Percentiles rank a stretch among this genome's conserved stretches.
Conservation (phyloP, 2,888 invertebrate genomes). For the Drosophila recens region DNA sequence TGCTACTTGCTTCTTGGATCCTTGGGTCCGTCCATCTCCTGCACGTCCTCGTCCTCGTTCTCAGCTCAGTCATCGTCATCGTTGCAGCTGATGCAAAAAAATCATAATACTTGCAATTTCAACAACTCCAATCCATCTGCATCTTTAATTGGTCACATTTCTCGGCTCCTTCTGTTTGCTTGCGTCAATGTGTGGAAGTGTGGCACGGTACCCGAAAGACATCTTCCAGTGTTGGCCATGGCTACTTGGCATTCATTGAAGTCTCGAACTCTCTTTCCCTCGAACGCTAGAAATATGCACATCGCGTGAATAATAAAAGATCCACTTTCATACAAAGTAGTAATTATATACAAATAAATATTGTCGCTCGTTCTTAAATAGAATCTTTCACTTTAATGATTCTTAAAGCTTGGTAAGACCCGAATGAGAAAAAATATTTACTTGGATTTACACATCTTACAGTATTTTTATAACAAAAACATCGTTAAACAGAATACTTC, state of each 20-base stretch:
- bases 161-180: too few species aligned
- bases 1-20: constrained; percentile 7
- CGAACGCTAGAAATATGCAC: constrained; percentile 37
- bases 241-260: constrained; percentile 15
- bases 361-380: background rate
- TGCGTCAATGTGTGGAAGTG: too few species aligned
- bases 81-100: too few species aligned
- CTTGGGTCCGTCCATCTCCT: background rate
- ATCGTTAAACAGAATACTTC: background rate
- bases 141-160: too few species aligned
- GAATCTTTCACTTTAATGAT: background rate
- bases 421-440: background rate
- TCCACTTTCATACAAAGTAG: constrained; percentile 27
- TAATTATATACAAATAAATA: constrained; percentile 29
- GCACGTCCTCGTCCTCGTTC: background rate
- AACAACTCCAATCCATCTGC: too few species aligned
- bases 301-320: constrained; percentile 63
- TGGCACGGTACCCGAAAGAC: background rate
- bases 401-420: background rate
- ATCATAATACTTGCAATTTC: too few species aligned
- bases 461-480: background rate
- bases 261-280: constrained; percentile 6
- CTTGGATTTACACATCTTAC: background rate
- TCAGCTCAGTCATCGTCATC: background rate
- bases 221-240: constrained; percentile 1